Base-by-base conservation (phyloP, 2,113 vertebrate genomes). In the Actenoides lindsayi region DNA sequence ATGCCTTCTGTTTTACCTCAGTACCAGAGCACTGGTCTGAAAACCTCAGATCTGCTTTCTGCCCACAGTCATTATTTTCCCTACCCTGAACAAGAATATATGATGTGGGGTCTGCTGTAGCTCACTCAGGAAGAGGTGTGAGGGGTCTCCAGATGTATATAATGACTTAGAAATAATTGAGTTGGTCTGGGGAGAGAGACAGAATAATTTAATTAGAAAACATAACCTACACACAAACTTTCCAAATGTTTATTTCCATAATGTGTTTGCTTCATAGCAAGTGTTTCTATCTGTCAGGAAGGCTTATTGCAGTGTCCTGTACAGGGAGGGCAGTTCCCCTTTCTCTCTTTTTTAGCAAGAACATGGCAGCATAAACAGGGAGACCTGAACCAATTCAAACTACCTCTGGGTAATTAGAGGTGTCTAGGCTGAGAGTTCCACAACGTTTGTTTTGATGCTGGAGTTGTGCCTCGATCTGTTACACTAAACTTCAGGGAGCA, bases 1-100 rank as follows among this genome's bases (percentile, higher is more conserved):
- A 21, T 87, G 42, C 51, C 51, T 94, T 96, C 94, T 95, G 91
- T n/a, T 97, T 97, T 93, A 93, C 88, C 63, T 97, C 85, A 87
- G 68, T 64, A 73, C 57, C 67, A 85, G 48, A 89, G 56, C 64
- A 60, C 14, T 27, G 4, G 1, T 39, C 74, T 91, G 68, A 86
- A 94, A 96, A 46, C 59, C 68, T 89, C 73, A 88, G 82, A 93
- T 91, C 76, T 93, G 67, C 23, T 93, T 96, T 83, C 86, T 94
- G 90, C 78, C 81, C 50, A 17, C 25, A 93, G 83, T 75, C 90
- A 60, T 89, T 96, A 94, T 89, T 92, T 95, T 83, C 68, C 67
- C 71, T 73, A 67, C 20, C 39, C 82, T 86, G 37, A 83, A 84
- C 39, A 71, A 44, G 41, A 92, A 90, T 88, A 60, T 93, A 93